phyloP scores from a whole-genome alignment of 2,888 invertebrate genomes.

The Rhingia rostrata region DNA sequence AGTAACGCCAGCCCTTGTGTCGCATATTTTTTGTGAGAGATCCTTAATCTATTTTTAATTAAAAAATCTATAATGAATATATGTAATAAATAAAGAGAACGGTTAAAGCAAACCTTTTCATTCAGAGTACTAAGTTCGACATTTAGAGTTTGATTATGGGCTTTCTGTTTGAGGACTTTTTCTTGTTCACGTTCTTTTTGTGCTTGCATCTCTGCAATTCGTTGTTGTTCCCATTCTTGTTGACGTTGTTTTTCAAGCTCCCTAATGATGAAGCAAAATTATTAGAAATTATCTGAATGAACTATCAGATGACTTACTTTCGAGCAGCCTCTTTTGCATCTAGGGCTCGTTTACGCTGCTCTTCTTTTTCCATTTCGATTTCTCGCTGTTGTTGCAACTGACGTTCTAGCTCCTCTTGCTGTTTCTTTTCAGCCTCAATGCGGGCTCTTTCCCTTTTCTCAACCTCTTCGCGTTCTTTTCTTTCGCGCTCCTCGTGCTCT shows the following conservation, averaged over 20 bases:
- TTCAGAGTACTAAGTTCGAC: conserved; percentile 88
- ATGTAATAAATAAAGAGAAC: conserved; percentile 1
- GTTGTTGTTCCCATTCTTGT: conserved; percentile 97
- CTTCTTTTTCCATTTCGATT: conserved; percentile 89
- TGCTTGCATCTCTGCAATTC: conserved; percentile 92
- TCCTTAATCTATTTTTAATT: conserved; percentile 87
- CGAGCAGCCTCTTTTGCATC: conserved; percentile 92
- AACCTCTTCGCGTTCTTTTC: conserved; percentile 95
- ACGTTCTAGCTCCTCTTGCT: conserved; percentile 93
- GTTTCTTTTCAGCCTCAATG: conserved; percentile 88
- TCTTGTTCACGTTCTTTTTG: conserved; percentile 94
- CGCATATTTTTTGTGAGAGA: conserved; percentile 90
- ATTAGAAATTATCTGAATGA: not conserved
- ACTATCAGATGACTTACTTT: conserved; percentile 79
- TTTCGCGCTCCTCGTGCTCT: conserved; percentile 95
- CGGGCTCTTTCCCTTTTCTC: conserved; percentile 93
- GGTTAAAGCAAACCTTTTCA: conserved; percentile 79
- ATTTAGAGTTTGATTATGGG: conserved; percentile 91
- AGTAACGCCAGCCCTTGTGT: conserved; percentile 93
- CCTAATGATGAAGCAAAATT: conserved; percentile 80
- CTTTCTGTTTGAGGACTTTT: conserved; percentile 92
- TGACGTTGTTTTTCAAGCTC: conserved; percentile 98
- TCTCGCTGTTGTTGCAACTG: conserved; percentile 91
- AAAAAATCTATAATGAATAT: conserved; percentile 26
- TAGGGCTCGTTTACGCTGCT: conserved; percentile 89